Conservation (phyloP, 1,140 invertebrate species). For the Drosophila lacertosa region DNA sequence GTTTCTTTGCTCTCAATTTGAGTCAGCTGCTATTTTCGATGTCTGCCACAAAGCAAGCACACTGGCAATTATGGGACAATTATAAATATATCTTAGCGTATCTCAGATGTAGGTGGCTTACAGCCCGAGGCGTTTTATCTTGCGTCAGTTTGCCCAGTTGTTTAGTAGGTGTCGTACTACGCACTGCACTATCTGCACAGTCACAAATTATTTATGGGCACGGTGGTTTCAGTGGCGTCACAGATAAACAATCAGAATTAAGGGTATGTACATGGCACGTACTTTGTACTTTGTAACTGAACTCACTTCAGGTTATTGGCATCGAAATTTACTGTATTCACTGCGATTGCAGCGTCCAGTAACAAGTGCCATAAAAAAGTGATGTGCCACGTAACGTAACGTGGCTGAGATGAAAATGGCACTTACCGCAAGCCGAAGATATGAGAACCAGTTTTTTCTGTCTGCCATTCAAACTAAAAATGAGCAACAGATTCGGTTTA, state of each 20-base stretch:
- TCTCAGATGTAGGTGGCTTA: slow-evolving; percentile 39
- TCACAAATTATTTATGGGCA: slow-evolving; percentile 19
- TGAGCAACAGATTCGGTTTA: slow-evolving; percentile 45
- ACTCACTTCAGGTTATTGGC: slow-evolving; percentile 60
- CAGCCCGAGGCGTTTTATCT: slow-evolving; percentile 19
- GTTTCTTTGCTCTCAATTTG: slow-evolving; percentile 59
- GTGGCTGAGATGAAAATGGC: slow-evolving; percentile 51
- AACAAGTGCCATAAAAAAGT: slow-evolving; percentile 47
- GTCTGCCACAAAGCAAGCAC: slow-evolving; percentile 1
- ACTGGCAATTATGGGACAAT: slow-evolving; percentile 69
- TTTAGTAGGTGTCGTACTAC: slow-evolving; percentile 5
- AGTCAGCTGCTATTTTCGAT: slow-evolving; percentile 69
- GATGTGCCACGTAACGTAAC: slow-evolving; percentile 12
- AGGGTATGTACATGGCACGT: slow-evolving; percentile 10
- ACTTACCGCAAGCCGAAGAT: slow-evolving; percentile 48
- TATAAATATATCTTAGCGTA: slow-evolving; percentile 58
- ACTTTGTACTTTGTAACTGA: slow-evolving; percentile 15
- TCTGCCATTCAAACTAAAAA: slow-evolving; percentile 44
- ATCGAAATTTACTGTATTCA: slow-evolving; percentile 75
- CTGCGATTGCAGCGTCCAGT: slow-evolving; percentile 51
- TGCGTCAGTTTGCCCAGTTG: slow-evolving; percentile 29
- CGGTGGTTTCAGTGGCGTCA: background rate
- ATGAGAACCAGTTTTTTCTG: slow-evolving; percentile 62
- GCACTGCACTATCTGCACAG: slow-evolving; percentile 16
- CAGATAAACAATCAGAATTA: background rate